Percentiles rank a stretch among this genome's conserved stretches.
Conservation (phyloP, 2,888 invertebrate genomes). For the Ellobium chinense region DNA sequence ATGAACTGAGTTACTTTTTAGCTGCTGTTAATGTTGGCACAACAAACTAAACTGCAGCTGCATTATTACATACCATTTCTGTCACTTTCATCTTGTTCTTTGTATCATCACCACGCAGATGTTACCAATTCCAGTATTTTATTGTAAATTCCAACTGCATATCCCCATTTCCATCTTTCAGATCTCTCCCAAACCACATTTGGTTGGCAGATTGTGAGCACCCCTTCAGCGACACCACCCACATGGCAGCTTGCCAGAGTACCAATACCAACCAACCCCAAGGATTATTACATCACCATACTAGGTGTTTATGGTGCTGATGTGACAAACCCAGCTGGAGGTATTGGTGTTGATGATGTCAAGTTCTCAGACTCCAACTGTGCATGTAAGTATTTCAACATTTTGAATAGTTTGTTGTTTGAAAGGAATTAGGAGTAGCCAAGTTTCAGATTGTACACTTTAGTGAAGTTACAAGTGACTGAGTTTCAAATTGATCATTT, state of each 20-base stretch:
- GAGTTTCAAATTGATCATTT: not conserved
- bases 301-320: constrained; percentile 67
- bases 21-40: too few species aligned
- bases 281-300: constrained; percentile 61
- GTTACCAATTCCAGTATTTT: too few species aligned
- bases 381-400: constrained; percentile 25
- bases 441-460: not conserved
- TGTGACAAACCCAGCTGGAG: constrained; percentile 60
- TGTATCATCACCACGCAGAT: too few species aligned
- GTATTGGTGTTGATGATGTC: constrained; percentile 75
- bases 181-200: not conserved
- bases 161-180: constrained; percentile 1
- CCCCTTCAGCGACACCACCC: not conserved
- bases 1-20: too few species aligned
- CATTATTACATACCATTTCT: too few species aligned
- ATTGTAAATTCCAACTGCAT: too few species aligned
- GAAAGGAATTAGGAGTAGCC: not conserved
- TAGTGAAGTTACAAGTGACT: not conserved
- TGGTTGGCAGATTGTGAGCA: constrained; percentile 26
- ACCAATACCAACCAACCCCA: constrained; percentile 27
- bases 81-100: too few species aligned
- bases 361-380: constrained; percentile 33
- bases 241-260: constrained; percentile 60
- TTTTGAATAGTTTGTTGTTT: not conserved
- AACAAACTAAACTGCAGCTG: too few species aligned